A percentile compares a stretch with the other conserved stretches of the same genome.
Conservation (phyloP, 2,888 invertebrate genomes). For the Drosophila hamatofila region DNA sequence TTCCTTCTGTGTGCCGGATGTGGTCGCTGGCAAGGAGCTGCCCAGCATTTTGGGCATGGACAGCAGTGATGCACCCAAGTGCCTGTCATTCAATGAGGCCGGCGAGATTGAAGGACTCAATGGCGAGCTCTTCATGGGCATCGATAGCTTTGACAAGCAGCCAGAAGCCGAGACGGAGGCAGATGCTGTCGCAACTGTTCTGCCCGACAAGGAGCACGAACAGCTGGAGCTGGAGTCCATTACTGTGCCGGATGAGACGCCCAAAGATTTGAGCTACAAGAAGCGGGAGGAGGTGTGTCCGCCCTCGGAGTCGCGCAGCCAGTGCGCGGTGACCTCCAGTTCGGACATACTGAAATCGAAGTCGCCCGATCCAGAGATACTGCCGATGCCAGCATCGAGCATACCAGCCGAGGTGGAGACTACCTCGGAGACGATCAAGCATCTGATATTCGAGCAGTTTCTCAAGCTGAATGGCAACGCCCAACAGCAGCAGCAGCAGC, state of each 20-base stretch:
- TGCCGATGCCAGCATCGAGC: constrained; percentile 86
- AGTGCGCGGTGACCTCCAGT: constrained; percentile 88
- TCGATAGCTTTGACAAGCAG: constrained; percentile 75
- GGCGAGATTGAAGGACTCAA: constrained; percentile 84
- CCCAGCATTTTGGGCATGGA: constrained; percentile 88
- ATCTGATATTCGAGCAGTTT: constrained; percentile 81
- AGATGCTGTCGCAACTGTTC: background rate
- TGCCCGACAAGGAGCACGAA: constrained; percentile 83
- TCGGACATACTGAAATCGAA: constrained; percentile 90
- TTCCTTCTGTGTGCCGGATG: constrained; percentile 65
- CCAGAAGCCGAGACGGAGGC: constrained; percentile 34
- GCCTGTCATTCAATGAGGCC: constrained; percentile 84
- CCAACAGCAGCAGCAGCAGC: constrained; percentile 83
- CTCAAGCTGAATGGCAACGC: constrained; percentile 74
- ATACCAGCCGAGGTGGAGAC: constrained; percentile 86
- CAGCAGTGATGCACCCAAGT: constrained; percentile 82
- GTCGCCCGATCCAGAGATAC: constrained; percentile 86
- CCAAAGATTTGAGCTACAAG: constrained; percentile 88
- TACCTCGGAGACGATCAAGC: constrained; percentile 87
- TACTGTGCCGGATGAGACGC: constrained; percentile 86
- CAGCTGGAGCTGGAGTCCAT: constrained; percentile 57
- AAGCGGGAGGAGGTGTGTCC: constrained; percentile 85
- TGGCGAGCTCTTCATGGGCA: constrained; percentile 82
- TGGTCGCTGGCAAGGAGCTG: constrained; percentile 87
- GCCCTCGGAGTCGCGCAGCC: constrained; percentile 77